Evolutionary conservation across 1,140 invertebrate species (phyloP), one percentile per base, ranked within the genome.

Genomic region (Anoplolepis gracilipes): DNA sequence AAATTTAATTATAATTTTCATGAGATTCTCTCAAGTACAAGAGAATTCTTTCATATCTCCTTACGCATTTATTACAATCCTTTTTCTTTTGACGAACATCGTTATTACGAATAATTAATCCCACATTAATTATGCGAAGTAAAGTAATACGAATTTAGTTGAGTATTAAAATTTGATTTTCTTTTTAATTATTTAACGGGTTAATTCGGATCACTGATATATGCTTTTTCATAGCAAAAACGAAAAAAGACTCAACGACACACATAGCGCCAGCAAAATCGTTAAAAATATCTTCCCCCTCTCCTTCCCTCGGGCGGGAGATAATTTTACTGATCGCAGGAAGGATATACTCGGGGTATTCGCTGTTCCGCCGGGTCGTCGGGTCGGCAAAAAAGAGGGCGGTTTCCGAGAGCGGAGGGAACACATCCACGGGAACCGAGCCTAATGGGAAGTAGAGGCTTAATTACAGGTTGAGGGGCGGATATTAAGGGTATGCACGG

Each of bases 401-500:
- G 72, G 75, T 85, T 75, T 88, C 46, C 76, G 67, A 73, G 59
- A 64, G 22, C n/a, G n/a, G n/a, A n/a, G 36, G 39, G 64, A 85
- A 57, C 88, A 64, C 84, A 88, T 78, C 70, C 88, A 69, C 64
- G 88, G 46, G 77, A 84, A 88, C 76, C 84, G 84, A 90, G 89
- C 86, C 88, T 90, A 90, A 90, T 90, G 89, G 89, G 84, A 88
- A 90, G 75, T 65, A 84, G 88, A 76, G 73, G 86, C 88, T 90
- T 90, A 90, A 90, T 90, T 90, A 90, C 88, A 85, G 88, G 86
- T 84, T 86, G 73, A 36, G 62, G 82, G 62, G 82, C 89, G 89
- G 89, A 90, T 90, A 90, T 90, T 90, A 90, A 90, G 88, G 89
- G 88, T 90, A 90, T 90, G 89, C 89, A 90, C 89, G 89, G 88